These are phyloP conservation scores for Spatulosminthurus flaviceps DNA, from an alignment of 2,888 invertebrate species.

Conservation along the genomic window DNA sequence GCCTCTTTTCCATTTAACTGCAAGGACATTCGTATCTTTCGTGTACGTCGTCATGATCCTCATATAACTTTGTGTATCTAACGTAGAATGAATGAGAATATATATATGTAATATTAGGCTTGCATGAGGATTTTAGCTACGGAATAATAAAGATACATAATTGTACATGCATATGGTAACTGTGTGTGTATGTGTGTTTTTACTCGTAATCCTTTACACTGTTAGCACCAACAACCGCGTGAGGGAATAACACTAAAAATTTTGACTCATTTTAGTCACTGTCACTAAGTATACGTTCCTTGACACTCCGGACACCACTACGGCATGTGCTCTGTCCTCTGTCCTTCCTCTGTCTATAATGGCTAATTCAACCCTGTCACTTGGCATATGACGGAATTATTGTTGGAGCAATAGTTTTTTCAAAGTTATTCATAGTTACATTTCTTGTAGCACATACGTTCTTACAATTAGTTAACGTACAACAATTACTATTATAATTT, in stretches of 20 bases:
- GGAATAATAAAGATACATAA: no score
- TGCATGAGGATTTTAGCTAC: no score
- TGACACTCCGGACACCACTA: not conserved
- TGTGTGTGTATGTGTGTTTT: no score
- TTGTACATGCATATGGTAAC: no score
- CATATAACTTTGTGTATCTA: no score
- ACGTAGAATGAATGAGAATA: no score
- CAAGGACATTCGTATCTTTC: constrained; percentile 13
- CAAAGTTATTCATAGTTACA: no score
- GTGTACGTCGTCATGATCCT: not conserved
- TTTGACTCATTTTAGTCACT: not conserved
- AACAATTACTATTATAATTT: no score
- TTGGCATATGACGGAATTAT: not conserved
- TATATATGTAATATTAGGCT: no score
- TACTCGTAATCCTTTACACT: no score
- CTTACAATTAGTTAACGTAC: not conserved
- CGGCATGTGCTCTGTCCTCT: not conserved
- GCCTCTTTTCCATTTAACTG: not conserved
- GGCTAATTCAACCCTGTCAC: constrained; percentile 3
- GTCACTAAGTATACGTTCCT: not conserved
- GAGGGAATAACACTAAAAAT: not conserved
- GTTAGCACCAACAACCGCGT: not conserved
- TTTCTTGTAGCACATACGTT: not conserved
- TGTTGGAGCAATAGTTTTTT: not conserved
- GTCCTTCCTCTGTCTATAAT: not conserved